phyloP scores from a whole-genome alignment of 2,888 invertebrate genomes.

The Scelioninae gen. 1 region DNA sequence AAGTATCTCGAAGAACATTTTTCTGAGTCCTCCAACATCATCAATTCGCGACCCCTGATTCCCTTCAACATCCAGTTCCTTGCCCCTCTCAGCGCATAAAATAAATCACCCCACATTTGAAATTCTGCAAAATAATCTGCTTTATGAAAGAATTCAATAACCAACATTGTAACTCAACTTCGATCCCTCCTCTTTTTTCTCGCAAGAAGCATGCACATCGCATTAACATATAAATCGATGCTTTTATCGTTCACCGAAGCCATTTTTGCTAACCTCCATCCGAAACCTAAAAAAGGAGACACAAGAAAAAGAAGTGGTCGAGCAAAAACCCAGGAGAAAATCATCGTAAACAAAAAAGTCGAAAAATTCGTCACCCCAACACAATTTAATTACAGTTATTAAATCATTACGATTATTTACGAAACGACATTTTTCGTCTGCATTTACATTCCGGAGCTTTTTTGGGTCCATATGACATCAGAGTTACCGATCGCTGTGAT shows the following conservation, averaged over 20 bases:
- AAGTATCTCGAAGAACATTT: too few species aligned
- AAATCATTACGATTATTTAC: constrained; percentile 61
- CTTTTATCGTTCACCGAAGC: constrained; percentile 63
- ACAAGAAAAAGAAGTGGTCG: not conserved
- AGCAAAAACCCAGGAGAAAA: constrained; percentile 5
- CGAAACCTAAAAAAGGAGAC: constrained; percentile 26
- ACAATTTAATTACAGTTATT: constrained; percentile 61
- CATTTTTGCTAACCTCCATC: constrained; percentile 49
- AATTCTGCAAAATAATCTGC: constrained; percentile 44
- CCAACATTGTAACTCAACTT: constrained; percentile 46
- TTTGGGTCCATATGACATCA: constrained; percentile 43
- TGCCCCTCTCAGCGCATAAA: not conserved
- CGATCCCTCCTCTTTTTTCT: constrained; percentile 33
- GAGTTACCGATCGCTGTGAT: constrained; percentile 53
- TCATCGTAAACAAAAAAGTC: not conserved
- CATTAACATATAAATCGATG: constrained; percentile 67
- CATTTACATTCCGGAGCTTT: constrained; percentile 37
- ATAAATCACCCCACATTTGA: constrained; percentile 36
- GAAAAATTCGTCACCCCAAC: constrained; percentile 52
- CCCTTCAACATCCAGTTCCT: constrained; percentile 4
- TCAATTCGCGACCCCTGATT: not conserved
- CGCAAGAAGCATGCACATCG: constrained; percentile 50
- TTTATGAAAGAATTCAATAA: constrained; percentile 63
- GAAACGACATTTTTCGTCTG: constrained; percentile 51
- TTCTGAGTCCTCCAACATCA: not conserved